Evolutionary conservation across 1,140 invertebrate species (phyloP), one percentile per base, ranked within the genome.

Genomic region (Drosophila paulistorum): DNA sequence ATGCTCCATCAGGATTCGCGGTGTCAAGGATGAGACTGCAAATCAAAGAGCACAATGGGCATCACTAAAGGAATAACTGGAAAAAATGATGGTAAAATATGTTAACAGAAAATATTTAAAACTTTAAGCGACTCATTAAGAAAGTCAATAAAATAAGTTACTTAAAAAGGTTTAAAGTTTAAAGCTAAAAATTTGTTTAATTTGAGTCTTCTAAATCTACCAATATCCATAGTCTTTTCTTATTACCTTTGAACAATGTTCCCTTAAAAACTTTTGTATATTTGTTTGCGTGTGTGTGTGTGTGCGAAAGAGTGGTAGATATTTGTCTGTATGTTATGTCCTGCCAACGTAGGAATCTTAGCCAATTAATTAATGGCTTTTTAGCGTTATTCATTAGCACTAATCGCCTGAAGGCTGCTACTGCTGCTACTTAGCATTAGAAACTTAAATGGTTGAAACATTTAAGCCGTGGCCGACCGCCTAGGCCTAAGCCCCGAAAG

Each of bases 321-420:
- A n/a, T 42, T 42, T 45, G 13, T 0, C 42, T 45, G 14, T 45
- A 45, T 17, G 30, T 42, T 41, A 57, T 66, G 60, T 78, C 74
- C 82, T 86, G 78, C 69, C 73, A 77, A 59, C 33, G 33, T 33
- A 73, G 45, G 3, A 78, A 75, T 71, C 71, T 74, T 51, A 11
- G 20, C 17, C 83, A 87, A 87, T 87, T 87, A 87, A 87, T 87
- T 87, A 87, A 87, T 87, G 84, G 73, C 72, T 89, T 83, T 87
- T 79, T 72, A 83, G 73, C 79, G 74, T 76, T 74, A 80, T 87
- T 87, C 84, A 89, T 87, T 87, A 83, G 80, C 83, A 66, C 79
- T 86, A 86, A 86, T 67, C 84, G 83, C 45, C 45, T 23, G 45
- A 9, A 51, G 69, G 68, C 75, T 68, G 76, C 72, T 67, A 3